Conservation (phyloP, 2,797 vertebrate genomes). For the Anolis apletophallus region DNA sequence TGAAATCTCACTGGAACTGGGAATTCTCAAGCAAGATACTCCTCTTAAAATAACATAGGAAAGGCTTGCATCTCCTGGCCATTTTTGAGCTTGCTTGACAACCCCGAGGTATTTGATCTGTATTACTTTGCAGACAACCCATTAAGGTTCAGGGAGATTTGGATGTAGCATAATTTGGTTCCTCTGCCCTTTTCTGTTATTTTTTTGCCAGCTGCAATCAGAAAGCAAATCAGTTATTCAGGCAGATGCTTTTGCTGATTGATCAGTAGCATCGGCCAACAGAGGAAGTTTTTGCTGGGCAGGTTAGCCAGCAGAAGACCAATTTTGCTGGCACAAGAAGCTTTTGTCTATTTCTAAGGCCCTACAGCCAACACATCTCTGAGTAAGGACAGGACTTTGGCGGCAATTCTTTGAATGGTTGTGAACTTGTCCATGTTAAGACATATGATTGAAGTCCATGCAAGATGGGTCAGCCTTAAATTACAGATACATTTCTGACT, state of each 20-base stretch:
- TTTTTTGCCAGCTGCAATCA: neutral
- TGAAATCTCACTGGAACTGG: too few relatives aligned
- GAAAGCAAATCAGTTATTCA: too few relatives aligned
- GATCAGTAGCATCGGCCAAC: neutral
- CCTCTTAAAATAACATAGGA: too few relatives aligned
- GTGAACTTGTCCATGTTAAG: neutral
- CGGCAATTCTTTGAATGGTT: neutral
- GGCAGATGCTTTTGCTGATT: neutral
- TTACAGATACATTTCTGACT: conserved; percentile 45
- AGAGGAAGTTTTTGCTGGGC: neutral
- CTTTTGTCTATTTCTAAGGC: neutral
- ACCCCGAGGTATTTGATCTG: too few relatives aligned
- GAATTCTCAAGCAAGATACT: too few relatives aligned
- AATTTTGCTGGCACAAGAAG: neutral
- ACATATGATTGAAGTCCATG: neutral
- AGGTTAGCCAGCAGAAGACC: too few relatives aligned
- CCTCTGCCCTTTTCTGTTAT: neutral
- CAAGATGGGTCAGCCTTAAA: neutral
- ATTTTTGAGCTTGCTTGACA: too few relatives aligned
- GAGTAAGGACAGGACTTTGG: neutral
- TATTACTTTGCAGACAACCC: too few relatives aligned
- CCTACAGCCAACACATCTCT: neutral
- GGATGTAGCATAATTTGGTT: neutral
- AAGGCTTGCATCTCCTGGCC: too few relatives aligned
- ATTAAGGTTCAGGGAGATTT: neutral